Percentiles rank a stretch among this genome's conserved stretches.
Evolutionary conservation across 2,113 vertebrate genomes (phyloP).

Genomic region (Porphyrio hochstetteri): DNA sequence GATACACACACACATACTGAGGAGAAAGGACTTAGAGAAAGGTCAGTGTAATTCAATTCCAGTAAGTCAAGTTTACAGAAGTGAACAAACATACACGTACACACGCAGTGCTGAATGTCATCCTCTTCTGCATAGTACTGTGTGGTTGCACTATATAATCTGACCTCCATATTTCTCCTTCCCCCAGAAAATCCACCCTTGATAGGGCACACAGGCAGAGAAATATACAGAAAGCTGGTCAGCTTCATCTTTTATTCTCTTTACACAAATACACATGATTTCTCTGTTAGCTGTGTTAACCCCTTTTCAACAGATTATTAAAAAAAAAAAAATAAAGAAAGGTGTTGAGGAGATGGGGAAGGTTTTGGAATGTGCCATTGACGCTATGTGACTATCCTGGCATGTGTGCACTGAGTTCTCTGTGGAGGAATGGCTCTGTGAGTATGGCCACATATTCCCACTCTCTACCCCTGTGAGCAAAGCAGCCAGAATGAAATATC

Average conservation of each 20-base stretch:
- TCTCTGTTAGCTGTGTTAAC: not conserved
- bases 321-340: not conserved
- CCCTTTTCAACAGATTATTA: not conserved
- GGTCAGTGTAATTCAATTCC: slow-evolving; percentile 24
- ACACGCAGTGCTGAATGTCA: not conserved
- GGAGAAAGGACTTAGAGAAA: slow-evolving; percentile 8
- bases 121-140: not conserved
- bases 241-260: not conserved
- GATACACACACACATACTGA: not conserved
- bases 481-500: too few relatives aligned
- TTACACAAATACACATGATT: not conserved
- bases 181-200: not conserved
- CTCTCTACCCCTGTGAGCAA: too few relatives aligned
- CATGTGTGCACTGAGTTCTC: not conserved
- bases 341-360: not conserved
- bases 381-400: not conserved
- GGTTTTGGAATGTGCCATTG: not conserved
- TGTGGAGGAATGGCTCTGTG: too few relatives aligned
- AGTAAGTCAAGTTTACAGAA: not conserved
- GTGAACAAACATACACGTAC: not conserved
- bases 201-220: not conserved
- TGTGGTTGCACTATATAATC: not conserved
- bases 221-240: not conserved
- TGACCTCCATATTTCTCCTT: not conserved
- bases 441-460: too few relatives aligned